Evolutionary conservation across 1,140 invertebrate genomes (phyloP).

Genomic region (Latrodectus geometricus): DNA sequence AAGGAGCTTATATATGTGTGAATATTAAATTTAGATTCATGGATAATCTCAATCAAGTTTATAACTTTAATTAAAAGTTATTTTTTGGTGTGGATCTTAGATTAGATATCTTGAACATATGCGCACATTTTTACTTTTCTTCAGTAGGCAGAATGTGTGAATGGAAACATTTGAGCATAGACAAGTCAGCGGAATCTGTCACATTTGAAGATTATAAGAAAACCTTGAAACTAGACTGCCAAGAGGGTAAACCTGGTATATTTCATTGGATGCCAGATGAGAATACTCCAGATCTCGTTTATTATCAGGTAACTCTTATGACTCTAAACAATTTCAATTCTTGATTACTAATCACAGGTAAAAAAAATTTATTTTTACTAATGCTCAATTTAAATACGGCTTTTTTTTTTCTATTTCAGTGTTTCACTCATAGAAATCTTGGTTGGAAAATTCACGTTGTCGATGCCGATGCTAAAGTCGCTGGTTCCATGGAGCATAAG

Average conservation of each 20-base stretch:
- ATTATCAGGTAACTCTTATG: conserved; percentile 81
- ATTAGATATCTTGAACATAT: too few species aligned
- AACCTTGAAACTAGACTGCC: conserved; percentile 83
- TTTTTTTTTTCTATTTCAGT: conserved; percentile 73
- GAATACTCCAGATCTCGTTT: conserved; percentile 89
- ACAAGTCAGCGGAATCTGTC: conserved; percentile 80
- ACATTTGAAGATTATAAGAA: conserved; percentile 89
- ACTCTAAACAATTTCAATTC: neutral
- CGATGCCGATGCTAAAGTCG: conserved; percentile 32
- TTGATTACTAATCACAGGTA: neutral
- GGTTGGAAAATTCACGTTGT: conserved; percentile 94
- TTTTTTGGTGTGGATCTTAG: too few species aligned
- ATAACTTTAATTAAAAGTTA: too few species aligned
- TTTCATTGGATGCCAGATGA: conserved; percentile 89
- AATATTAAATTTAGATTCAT: too few species aligned
- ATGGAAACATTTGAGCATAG: conserved; percentile 80
- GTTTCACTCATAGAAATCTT: conserved; percentile 90
- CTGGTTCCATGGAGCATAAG: conserved; percentile 16
- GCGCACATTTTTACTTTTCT: conserved; percentile 18
- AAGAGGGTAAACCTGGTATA: conserved; percentile 84
- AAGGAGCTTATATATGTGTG: too few species aligned
- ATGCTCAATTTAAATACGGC: neutral
- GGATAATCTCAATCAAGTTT: too few species aligned
- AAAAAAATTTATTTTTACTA: neutral
- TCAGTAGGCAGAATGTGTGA: conserved; percentile 72